These are phyloP conservation scores for Holacanthus passer DNA, from an alignment of 2,113 vertebrate species.

Conservation along the genomic window DNA sequence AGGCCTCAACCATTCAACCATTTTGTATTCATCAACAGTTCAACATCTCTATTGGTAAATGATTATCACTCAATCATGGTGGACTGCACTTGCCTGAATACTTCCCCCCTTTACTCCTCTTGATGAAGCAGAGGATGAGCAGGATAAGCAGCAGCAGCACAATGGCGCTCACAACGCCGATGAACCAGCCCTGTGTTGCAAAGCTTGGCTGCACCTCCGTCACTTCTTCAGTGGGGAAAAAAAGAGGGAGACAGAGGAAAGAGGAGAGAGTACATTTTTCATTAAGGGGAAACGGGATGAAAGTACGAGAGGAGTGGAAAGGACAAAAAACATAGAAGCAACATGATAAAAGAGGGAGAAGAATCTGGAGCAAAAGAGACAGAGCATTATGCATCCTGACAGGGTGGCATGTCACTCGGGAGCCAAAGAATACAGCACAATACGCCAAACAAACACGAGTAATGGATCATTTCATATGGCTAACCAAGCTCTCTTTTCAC, in stretches of 20 bases:
- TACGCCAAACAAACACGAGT: constrained; percentile 63
- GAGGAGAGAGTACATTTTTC: neutral
- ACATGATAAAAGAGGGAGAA: constrained; percentile 31
- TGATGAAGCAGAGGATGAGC: constrained; percentile 92
- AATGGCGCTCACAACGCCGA: constrained; percentile 88
- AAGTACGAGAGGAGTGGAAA: constrained; percentile 11
- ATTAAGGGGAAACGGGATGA: constrained; percentile 5
- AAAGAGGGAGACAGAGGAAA: neutral
- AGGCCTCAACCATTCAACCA: neutral
- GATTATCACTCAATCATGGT: neutral
- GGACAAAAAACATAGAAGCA: constrained; percentile 10
- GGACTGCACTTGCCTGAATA: constrained; percentile 88
- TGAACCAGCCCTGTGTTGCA: constrained; percentile 91
- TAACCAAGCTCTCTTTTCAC: constrained; percentile 61
- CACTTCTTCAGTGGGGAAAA: constrained; percentile 59
- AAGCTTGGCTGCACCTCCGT: constrained; percentile 79
- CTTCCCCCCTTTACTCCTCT: constrained; percentile 93
- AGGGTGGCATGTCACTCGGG: constrained; percentile 45
- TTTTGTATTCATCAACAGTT: neutral
- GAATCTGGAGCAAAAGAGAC: constrained; percentile 49
- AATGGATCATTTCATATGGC: constrained; percentile 69
- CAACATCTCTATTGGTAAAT: neutral
- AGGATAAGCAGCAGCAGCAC: constrained; percentile 88
- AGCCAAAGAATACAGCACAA: constrained; percentile 49
- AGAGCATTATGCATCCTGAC: constrained; percentile 41